Evolutionary conservation across 92 coral and sea anemone species (phyloP).

Genomic region (Parazoanthus atlanticus): DNA sequence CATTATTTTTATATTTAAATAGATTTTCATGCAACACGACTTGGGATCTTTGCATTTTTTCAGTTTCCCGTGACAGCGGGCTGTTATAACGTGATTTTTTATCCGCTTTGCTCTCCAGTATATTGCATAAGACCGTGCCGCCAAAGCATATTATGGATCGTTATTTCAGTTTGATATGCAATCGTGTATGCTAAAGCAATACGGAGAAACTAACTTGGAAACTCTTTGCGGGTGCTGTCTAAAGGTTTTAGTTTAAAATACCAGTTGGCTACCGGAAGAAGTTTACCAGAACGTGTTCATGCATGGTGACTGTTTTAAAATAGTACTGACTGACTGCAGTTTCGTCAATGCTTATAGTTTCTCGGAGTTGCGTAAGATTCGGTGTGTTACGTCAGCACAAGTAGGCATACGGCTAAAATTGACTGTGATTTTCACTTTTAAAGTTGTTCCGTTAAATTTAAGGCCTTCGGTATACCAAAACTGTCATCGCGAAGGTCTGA

Average conservation of each 20-base stretch:
- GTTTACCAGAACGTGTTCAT: neutral
- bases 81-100: conserved; percentile 24
- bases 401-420: neutral
- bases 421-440: neutral
- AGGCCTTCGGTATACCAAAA: neutral
- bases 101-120: neutral
- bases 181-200: conserved; percentile 2
- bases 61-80: conserved; percentile 37
- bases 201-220: neutral
- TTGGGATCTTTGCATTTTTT: conserved; percentile 19
- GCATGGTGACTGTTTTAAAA: neutral
- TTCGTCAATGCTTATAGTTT: neutral
- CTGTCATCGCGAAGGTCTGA: neutral
- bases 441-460: no score
- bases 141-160: neutral
- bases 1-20: neutral
- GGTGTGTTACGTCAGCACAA: neutral
- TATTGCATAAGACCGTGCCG: neutral
- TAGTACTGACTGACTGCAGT: no score
- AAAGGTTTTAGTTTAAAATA: neutral
- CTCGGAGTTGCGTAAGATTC: no score
- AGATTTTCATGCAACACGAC: neutral
- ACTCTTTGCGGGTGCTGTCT: neutral
- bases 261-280: neutral
- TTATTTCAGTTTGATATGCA: neutral